Conservation (phyloP, 2,113 vertebrate species). For the Proteles cristata region DNA sequence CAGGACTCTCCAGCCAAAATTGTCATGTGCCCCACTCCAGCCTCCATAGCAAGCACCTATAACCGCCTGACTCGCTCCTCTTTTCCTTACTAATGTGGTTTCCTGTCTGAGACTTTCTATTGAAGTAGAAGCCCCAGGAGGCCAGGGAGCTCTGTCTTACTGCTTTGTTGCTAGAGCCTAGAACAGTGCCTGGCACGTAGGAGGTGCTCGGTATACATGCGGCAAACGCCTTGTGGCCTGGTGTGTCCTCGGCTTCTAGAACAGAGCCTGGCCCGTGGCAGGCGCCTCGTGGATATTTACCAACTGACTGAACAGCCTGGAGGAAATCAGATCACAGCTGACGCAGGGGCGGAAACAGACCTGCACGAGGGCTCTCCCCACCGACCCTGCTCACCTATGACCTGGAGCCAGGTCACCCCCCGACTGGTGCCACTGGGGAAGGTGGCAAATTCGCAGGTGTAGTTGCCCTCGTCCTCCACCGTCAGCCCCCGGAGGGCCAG, state of each 20-base stretch:
- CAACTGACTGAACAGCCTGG: rapidly evolving
- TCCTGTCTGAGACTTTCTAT: no score
- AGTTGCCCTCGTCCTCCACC: conserved; percentile 90
- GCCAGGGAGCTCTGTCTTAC: not conserved
- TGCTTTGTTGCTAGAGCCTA: not conserved
- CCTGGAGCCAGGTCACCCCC: conserved; percentile 86
- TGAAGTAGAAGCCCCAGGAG: not conserved
- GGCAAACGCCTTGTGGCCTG: no score
- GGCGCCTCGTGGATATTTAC: no score
- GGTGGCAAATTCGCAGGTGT: conserved; percentile 92
- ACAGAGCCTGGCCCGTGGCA: not conserved
- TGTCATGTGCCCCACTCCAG: not conserved
- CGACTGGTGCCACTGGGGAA: conserved; percentile 91
- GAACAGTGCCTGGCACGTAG: not conserved
- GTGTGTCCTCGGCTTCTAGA: not conserved
- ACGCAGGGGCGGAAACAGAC: not conserved
- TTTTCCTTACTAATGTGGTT: not conserved
- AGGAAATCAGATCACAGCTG: not conserved
- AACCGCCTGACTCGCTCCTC: not conserved
- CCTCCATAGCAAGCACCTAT: not conserved
- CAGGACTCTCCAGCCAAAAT: not conserved
- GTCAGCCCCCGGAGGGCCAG: conserved; percentile 85
- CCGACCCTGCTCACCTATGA: conserved; percentile 85
- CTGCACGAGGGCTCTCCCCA: not conserved
- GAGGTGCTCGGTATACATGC: not conserved